Conservation (phyloP, 1,140 invertebrate species). For the Drosophila nannoptera region DNA sequence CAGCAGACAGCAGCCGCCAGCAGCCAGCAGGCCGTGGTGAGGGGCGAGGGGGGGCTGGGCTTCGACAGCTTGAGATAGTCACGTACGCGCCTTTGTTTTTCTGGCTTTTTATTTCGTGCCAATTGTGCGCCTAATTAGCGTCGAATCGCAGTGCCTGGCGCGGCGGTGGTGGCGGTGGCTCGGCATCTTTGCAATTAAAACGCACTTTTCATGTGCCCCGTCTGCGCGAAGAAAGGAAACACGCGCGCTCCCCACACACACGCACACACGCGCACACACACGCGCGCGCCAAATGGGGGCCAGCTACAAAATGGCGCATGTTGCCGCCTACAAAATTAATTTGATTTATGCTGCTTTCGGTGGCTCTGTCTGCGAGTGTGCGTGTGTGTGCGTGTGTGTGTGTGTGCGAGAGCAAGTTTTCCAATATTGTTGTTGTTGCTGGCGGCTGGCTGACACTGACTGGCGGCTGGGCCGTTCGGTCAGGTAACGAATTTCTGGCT, state of each 20-base stretch:
- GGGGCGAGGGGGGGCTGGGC: neutral
- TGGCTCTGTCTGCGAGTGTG: constrained; percentile 39
- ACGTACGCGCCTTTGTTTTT: constrained; percentile 69
- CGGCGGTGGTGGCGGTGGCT: constrained; percentile 9
- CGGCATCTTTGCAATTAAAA: constrained; percentile 75
- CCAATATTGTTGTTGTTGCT: constrained; percentile 40
- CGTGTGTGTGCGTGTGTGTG: constrained; percentile 1
- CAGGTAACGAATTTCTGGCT: constrained; percentile 70
- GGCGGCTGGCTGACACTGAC: constrained; percentile 26
- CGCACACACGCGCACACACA: constrained; percentile 5
- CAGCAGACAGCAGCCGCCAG: constrained; percentile 27
- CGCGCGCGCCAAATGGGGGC: constrained; percentile 4
- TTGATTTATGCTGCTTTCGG: constrained; percentile 67
- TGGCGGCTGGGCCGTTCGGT: constrained; percentile 26
- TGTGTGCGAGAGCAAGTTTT: constrained; percentile 46
- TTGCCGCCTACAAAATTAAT: constrained; percentile 74
- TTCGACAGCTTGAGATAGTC: constrained; percentile 76
- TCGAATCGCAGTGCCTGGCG: constrained; percentile 58
- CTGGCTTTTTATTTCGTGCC: constrained; percentile 72
- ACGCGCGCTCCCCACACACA: constrained; percentile 14
- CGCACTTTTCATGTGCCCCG: constrained; percentile 57
- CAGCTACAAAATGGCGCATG: constrained; percentile 63
- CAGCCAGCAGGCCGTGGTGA: neutral
- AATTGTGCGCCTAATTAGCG: constrained; percentile 76
- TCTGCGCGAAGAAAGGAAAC: constrained; percentile 18